Evolutionary conservation across 2,888 invertebrate species (phyloP).

Genomic region (Polydrusus cervinus): DNA sequence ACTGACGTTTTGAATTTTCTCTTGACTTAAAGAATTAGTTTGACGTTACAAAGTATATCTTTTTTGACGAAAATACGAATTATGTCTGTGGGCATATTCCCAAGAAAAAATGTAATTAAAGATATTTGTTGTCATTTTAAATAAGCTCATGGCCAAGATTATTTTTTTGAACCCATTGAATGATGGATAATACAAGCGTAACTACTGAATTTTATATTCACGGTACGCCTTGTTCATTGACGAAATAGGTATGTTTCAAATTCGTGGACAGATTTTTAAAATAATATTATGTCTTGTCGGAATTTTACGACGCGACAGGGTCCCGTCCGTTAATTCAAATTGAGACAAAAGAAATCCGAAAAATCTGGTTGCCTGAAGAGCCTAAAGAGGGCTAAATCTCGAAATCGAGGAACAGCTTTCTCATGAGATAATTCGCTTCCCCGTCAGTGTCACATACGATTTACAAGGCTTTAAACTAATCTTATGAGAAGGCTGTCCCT

Average conservation of each 20-base stretch:
- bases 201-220: slow-evolving; percentile 19
- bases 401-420: too few relatives aligned
- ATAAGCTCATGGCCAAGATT: slow-evolving; percentile 19
- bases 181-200: not conserved
- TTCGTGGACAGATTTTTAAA: slow-evolving; percentile 16
- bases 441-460: too few relatives aligned
- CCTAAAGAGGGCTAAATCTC: too few relatives aligned
- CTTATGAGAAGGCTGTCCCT: too few relatives aligned
- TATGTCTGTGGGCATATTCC: not conserved
- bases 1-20: too few relatives aligned
- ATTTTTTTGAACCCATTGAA: too few relatives aligned
- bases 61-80: not conserved
- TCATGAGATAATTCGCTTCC: too few relatives aligned
- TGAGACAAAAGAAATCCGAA: too few relatives aligned
- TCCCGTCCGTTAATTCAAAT: too few relatives aligned
- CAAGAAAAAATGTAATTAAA: not conserved
- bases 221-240: not conserved
- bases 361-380: too few relatives aligned
- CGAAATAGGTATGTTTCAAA: slow-evolving; percentile 5
- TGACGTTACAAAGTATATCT: not conserved
- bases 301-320: too few relatives aligned
- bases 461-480: too few relatives aligned
- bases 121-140: slow-evolving; percentile 1
- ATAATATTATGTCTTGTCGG: not conserved
- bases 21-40: not conserved